A percentile compares a stretch with the other conserved stretches of the same genome.
Evolutionary conservation across 1,140 invertebrate species (phyloP).

Genomic region (Holcopasites calliopsidis): DNA sequence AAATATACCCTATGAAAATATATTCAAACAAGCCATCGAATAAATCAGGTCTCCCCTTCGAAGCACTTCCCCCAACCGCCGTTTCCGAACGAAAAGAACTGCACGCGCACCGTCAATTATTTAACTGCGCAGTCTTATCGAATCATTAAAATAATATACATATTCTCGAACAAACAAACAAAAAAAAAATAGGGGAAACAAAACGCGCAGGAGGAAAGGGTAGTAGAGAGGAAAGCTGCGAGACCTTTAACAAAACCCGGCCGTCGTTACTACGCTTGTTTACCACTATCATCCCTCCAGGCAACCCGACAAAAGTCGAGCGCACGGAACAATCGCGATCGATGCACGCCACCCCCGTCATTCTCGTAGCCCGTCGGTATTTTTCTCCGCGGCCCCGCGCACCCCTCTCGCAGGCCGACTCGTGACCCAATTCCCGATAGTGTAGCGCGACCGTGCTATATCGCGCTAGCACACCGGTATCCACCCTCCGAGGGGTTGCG

Average conservation of each 20-base stretch:
- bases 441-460: constrained; percentile 45
- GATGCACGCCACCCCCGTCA: constrained; percentile 32
- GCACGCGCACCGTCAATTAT: too few species aligned
- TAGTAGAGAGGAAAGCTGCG: not conserved
- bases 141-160: too few species aligned
- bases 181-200: not conserved
- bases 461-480: constrained; percentile 31
- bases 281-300: constrained; percentile 12
- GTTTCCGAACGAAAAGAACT: too few species aligned
- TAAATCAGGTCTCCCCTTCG: too few species aligned
- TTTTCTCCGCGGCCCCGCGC: constrained; percentile 29
- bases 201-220: not conserved
- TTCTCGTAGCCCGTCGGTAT: constrained; percentile 45
- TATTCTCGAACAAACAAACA: not conserved
- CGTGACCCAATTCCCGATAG: constrained; percentile 57
- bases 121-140: too few species aligned
- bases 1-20: too few species aligned
- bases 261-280: constrained; percentile 25
- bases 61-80: too few species aligned
- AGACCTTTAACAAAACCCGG: constrained; percentile 22
- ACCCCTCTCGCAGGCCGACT: too few species aligned
- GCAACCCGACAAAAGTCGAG: constrained; percentile 39
- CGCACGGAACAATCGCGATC: constrained; percentile 40
- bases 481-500: constrained; percentile 25
- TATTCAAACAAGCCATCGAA: too few species aligned